These are phyloP conservation scores for Sternarchorhynchus goeldii DNA, from an alignment of 2,797 vertebrate species.

Conservation along the genomic window DNA sequence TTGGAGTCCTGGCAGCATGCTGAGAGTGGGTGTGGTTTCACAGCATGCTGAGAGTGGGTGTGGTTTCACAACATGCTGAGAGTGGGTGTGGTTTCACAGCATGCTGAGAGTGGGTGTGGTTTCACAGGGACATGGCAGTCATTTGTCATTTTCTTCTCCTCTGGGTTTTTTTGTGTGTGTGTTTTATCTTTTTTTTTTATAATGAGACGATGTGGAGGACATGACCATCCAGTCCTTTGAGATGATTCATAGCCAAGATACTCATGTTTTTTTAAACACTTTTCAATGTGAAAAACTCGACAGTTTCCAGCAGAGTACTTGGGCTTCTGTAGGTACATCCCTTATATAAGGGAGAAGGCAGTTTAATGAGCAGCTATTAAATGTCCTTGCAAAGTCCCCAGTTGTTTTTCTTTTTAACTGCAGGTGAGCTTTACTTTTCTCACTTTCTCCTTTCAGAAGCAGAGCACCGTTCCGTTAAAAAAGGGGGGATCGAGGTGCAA, in stretches of 20 bases:
- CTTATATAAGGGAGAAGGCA: not conserved
- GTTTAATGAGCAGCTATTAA: constrained; percentile 24
- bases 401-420: not conserved
- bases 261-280: not conserved
- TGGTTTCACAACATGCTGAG: constrained; percentile 29
- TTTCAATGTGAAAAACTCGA: constrained; percentile 26
- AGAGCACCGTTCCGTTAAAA: constrained; percentile 95
- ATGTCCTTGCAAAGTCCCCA: constrained; percentile 3
- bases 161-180: not conserved
- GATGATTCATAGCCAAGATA: constrained; percentile 25
- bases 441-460: constrained; percentile 75
- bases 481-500: constrained; percentile 90
- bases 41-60: constrained; percentile 1
- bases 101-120: constrained; percentile 10
- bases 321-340: constrained; percentile 1
- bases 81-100: too few relatives aligned
- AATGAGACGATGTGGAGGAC: constrained; percentile 9
- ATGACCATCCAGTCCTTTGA: constrained; percentile 7
- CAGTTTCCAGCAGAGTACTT: not conserved
- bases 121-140: constrained; percentile 21
- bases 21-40: constrained; percentile 28
- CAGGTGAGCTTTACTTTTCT: not conserved
- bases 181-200: too few relatives aligned
- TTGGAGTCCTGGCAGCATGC: not conserved
- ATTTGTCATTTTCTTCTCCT: not conserved